Conservation (phyloP, 2,797 vertebrate genomes). For the Lerista edwardsae region DNA sequence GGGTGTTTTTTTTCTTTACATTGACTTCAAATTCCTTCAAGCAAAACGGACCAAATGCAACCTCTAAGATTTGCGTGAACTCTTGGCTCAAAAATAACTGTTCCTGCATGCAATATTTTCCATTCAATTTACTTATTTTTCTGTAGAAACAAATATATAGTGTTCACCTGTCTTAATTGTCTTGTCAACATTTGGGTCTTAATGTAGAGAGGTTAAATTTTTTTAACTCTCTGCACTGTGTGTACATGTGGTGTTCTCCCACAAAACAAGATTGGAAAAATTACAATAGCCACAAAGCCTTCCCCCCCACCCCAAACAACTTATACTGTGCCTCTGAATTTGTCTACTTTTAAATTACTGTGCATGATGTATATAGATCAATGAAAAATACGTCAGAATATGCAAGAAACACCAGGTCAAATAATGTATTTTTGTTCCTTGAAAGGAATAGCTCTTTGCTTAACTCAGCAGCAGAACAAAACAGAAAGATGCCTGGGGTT, state of each 20-base stretch:
- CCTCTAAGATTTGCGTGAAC: background rate
- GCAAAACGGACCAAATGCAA: background rate
- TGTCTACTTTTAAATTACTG: conserved; percentile 40
- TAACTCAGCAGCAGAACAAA: conserved; percentile 50
- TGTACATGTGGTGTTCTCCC: conserved; percentile 36
- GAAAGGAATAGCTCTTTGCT: conserved; percentile 1
- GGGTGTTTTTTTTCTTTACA: background rate
- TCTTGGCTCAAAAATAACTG: background rate
- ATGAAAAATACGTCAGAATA: conserved; percentile 43
- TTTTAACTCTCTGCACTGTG: conserved; percentile 42
- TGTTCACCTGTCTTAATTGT: background rate
- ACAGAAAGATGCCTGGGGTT: conserved; percentile 3
- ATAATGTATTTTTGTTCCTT: conserved; percentile 29
- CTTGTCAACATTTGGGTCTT: background rate
- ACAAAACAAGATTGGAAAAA: conserved; percentile 42
- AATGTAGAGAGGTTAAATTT: background rate
- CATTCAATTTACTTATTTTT: background rate
- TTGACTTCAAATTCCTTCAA: background rate
- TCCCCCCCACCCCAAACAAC: conserved; percentile 35
- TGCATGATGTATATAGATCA: conserved; percentile 6
- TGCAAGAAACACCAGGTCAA: conserved; percentile 37
- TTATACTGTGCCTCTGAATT: conserved; percentile 38
- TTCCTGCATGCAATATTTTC: background rate
- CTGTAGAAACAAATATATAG: background rate
- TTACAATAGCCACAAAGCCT: conserved; percentile 26